Conservation (phyloP, 2,113 vertebrate species). For the Phaethornis superciliosus region DNA sequence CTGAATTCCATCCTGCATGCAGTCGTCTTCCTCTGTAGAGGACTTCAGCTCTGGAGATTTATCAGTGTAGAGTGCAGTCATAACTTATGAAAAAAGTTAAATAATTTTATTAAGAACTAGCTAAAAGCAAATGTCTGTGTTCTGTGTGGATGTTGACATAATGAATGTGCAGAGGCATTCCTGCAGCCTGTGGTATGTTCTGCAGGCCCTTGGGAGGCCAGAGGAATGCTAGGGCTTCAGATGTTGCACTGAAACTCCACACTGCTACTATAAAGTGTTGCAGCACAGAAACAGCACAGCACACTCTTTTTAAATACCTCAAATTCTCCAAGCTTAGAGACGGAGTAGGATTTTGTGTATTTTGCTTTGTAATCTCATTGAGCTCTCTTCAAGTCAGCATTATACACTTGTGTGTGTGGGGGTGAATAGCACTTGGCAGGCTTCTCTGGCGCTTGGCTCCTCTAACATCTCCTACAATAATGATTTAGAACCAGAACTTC, state of each 20-base stretch:
- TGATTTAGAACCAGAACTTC: constrained; percentile 3
- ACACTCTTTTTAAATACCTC: background rate
- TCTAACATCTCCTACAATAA: background rate
- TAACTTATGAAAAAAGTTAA: background rate
- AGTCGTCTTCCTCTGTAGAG: background rate
- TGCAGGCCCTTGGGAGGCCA: background rate
- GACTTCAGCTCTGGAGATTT: background rate
- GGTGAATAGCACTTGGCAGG: constrained; percentile 38
- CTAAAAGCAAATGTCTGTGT: background rate
- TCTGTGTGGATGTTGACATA: background rate
- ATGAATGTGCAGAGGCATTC: background rate
- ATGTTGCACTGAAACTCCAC: background rate
- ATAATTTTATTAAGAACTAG: background rate
- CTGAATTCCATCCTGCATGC: background rate
- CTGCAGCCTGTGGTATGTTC: background rate
- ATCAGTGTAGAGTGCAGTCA: background rate
- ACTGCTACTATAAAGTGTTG: background rate
- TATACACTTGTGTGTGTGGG: background rate
- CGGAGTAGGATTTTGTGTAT: background rate
- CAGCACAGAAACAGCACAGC: background rate
- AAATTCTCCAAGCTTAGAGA: background rate
- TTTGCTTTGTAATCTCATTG: constrained; percentile 1
- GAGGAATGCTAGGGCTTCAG: background rate
- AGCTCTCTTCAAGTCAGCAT: constrained; percentile 3
- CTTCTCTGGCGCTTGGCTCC: constrained; percentile 7